Evolutionary conservation across 2,113 vertebrate species (phyloP), one percentile per base, ranked within the genome.

Genomic region (Empidonax traillii): DNA sequence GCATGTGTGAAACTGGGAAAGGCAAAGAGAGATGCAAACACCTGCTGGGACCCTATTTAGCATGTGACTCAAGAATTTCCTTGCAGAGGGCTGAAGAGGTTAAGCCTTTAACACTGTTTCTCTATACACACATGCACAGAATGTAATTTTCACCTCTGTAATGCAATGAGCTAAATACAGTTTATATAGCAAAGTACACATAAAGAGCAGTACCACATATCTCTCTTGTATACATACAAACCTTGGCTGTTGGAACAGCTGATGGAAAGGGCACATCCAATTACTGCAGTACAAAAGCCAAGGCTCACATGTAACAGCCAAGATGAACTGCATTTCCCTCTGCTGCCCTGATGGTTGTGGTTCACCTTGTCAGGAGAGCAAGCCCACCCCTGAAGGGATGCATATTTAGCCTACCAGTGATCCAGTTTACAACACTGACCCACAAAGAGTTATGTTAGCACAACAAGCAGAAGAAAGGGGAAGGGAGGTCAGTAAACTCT

Each of bases 61-160:
- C 74, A 49, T 69, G 44, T 52, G 96, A 94, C 56, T 95, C 69
- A 86, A 87, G 67, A 96, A 96, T 97, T 96, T 66, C 82, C 71
- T 87, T 77, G 65, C 66, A 95, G 74, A 85, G 37, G 87, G 63
- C 59, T 71, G 73, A 93, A 55, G 28, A 65, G 51, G 33, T 59
- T 87, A 91, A 87, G 62, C 30, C 71, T 94, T 82, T 65, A 68
- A 80, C 16, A 8, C 8, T 12, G 0, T 51, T 81, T 62, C 87
- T 58, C 39, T 47, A 24, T 3, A 39, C 4, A 27, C 9, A 65
- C 12, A 21, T 8, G 8, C 18, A 78, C 4, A 61, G 10, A 81
- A 86, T 17, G 3, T 27, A 59, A 51, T 67, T 85, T 87, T 65
- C 78, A 80, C 31, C 43, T 47, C 46, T 66, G 37, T 18, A 78